Conservation (phyloP, 2,888 invertebrate genomes). For the Acleris sparsana region DNA sequence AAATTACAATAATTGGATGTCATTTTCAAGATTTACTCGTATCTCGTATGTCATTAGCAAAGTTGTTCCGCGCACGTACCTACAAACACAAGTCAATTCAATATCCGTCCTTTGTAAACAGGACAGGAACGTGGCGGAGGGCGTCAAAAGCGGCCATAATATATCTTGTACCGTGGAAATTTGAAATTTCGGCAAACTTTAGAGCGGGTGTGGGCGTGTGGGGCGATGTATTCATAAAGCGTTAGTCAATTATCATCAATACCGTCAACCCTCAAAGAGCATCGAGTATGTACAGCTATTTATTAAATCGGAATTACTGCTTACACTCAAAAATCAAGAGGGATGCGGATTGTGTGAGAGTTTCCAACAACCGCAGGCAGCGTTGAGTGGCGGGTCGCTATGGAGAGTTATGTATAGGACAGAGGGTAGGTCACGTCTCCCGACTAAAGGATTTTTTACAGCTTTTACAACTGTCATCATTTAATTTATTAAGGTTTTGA, state of each 20-base stretch:
- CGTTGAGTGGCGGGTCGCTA: not conserved
- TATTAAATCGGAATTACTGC: no score
- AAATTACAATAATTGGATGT: constrained; percentile 8
- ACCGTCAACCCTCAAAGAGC: no score
- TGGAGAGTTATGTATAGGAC: not conserved
- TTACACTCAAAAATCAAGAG: no score
- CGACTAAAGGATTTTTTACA: no score
- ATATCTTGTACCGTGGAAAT: constrained; percentile 8
- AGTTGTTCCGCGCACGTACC: constrained; percentile 17
- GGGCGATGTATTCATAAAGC: no score
- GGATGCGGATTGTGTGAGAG: not conserved
- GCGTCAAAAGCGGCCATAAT: constrained; percentile 26
- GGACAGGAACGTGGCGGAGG: constrained; percentile 13
- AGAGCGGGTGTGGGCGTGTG: no score
- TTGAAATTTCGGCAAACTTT: not conserved
- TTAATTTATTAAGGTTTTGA: no score
- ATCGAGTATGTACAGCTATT: no score
- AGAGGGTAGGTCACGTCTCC: not conserved
- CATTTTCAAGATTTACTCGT: constrained; percentile 22
- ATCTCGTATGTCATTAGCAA: constrained; percentile 16
- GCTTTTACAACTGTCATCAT: no score
- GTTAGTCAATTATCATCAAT: not conserved
- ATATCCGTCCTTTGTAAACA: constrained; percentile 34
- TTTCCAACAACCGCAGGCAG: not conserved
- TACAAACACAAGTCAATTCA: constrained; percentile 23